A percentile compares a stretch with the other conserved stretches of the same genome.
phyloP scores from a whole-genome alignment of 2,888 invertebrate genomes.

The Cylindroiulus punctatus region DNA sequence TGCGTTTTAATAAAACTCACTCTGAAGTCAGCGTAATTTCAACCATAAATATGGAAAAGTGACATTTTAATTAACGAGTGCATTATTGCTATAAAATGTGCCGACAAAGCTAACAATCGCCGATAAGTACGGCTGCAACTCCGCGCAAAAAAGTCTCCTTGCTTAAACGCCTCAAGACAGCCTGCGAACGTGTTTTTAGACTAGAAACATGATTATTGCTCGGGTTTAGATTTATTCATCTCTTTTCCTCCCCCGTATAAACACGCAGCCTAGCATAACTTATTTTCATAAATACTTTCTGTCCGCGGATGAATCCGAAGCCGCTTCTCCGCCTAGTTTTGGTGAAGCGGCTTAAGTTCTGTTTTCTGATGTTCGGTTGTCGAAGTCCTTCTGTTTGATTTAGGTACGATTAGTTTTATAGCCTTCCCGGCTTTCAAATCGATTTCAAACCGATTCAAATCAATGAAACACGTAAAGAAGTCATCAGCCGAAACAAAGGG shows the following conservation, averaged over 20 bases:
- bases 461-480: neutral
- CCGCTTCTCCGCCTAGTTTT: neutral
- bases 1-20: too few species aligned
- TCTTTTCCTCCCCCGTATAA: neutral
- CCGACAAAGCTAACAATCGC: neutral
- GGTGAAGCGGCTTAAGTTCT: neutral
- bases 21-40: too few species aligned
- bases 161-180: neutral
- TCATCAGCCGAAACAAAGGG: neutral
- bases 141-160: neutral
- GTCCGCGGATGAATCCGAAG: neutral
- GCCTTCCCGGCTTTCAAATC: constrained; percentile 10
- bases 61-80: too few species aligned
- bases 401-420: constrained; percentile 47
- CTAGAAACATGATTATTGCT: neutral
- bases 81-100: neutral
- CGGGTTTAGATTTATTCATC: neutral
- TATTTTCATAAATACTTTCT: neutral
- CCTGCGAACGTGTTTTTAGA: neutral
- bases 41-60: too few species aligned
- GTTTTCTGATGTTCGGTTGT: neutral
- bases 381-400: constrained; percentile 43
- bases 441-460: neutral
- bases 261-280: neutral
- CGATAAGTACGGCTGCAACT: neutral